phyloP scores from a whole-genome alignment of 1,140 invertebrate genomes.

The Diabrotica undecimpunctata region DNA sequence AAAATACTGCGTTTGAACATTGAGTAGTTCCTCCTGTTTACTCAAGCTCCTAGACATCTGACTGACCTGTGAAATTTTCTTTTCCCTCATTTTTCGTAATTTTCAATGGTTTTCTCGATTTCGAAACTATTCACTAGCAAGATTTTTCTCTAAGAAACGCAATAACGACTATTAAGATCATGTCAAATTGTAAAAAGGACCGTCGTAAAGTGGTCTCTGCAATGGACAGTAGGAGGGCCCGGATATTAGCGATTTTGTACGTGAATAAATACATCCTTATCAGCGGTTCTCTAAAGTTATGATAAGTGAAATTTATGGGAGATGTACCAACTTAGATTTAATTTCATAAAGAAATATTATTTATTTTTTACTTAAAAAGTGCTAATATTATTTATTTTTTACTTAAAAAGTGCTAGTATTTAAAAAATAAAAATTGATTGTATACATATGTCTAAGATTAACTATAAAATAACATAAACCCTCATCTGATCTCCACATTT shows the following conservation, averaged over 20 bases:
- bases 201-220: slow-evolving; percentile 22
- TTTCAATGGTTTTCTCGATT: background rate
- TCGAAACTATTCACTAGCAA: background rate
- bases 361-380: too few relatives aligned
- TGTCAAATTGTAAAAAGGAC: slow-evolving; percentile 10
- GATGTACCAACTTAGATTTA: too few relatives aligned
- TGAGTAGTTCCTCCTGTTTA: slow-evolving; percentile 43
- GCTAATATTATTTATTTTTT: too few relatives aligned
- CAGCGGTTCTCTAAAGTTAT: slow-evolving; percentile 22
- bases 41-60: slow-evolving; percentile 35
- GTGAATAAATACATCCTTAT: slow-evolving; percentile 35
- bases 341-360: too few relatives aligned
- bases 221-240: slow-evolving; percentile 43
- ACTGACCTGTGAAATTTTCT: slow-evolving; percentile 1
- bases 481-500: too few relatives aligned
- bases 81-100: slow-evolving; percentile 3
- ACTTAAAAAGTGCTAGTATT: too few relatives aligned
- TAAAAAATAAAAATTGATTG: too few relatives aligned
- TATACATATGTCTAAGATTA: too few relatives aligned
- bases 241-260: slow-evolving; percentile 46
- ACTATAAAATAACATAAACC: too few relatives aligned
- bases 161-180: slow-evolving; percentile 4
- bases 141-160: slow-evolving; percentile 8
- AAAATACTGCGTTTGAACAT: slow-evolving; percentile 53
- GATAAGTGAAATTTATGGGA: too few relatives aligned